Base-by-base conservation (phyloP, 2,888 invertebrate species). In the Anthrax anthrax region DNA sequence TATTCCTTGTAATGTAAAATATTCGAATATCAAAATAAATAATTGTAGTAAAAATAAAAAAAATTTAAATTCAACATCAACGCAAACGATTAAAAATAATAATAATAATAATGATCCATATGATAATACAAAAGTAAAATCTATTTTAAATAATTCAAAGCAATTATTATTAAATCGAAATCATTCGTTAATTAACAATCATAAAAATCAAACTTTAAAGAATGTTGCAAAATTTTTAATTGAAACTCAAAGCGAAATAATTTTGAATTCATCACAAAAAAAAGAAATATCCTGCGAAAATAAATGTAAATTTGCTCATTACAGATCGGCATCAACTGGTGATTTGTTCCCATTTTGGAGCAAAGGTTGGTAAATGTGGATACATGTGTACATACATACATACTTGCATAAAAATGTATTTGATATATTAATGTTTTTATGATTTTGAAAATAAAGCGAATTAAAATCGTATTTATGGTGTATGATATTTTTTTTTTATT, bases 231-330 rank as follows among this genome's bases (percentile, higher is more conserved):
- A 47, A 13, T 44, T 42, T 43, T 47, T 50, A 10, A 14, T 47
- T 27, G 41, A 50, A 12, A 50, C 50, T 2, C 47, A 45, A 39
- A 50, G 45, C 40, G 50, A 50, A 10, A 47, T 47, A 8, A 40
- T 40, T 16, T 12, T 40, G 18, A 17, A 23, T 9, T 27, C 9
- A 18, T 8, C 39, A 23, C 32, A 39, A 12, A 39, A 23, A 16
- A 16, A 36, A 8, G 2, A 16, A 19, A 16, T 19, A 8, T 3
- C 18, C 10, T 44, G 19, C 39, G 34, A 36, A 9, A 32, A 17
- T 13, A 40, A 14, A 12, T 45, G 40, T 36, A 32, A 36, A 34
- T 17, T 18, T 14, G 4, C 6, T 3, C n/a, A 44, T 16, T 40
- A 16, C 4, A 40, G 19, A 23, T 40, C 44, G 4, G 36, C 44